phyloP scores from a whole-genome alignment of 1,140 invertebrate genomes.

The Euura saliciscinereae region DNA sequence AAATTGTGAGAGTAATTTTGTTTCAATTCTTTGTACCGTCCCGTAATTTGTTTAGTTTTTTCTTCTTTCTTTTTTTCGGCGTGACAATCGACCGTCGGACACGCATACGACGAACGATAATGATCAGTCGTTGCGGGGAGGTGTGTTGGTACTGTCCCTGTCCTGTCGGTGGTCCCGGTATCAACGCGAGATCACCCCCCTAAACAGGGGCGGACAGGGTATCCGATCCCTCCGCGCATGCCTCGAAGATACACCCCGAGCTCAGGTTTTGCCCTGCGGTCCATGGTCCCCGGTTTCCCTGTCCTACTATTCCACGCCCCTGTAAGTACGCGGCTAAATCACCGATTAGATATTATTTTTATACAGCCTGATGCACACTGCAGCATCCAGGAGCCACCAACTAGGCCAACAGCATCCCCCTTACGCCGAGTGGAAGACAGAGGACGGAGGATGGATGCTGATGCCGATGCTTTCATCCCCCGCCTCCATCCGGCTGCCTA shows the following conservation, averaged over 20 bases:
- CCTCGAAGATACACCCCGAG: neutral
- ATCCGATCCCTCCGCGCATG: neutral
- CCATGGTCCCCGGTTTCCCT: neutral
- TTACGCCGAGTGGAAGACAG: too few species aligned
- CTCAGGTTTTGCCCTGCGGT: neutral
- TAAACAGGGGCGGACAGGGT: neutral
- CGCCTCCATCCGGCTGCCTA: too few species aligned
- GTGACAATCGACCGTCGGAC: too few species aligned
- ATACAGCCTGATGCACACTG: neutral
- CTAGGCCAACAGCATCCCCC: neutral
- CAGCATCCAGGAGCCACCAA: neutral
- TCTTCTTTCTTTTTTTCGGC: too few species aligned
- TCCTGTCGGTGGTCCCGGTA: neutral
- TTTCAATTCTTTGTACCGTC: too few species aligned
- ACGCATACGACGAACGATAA: neutral
- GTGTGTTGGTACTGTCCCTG: slow-evolving; percentile 12
- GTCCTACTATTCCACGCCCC: neutral
- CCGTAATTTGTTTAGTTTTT: too few species aligned
- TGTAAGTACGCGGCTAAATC: too few species aligned
- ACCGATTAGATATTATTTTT: too few species aligned
- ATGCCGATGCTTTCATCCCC: too few species aligned
- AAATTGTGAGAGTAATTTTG: too few species aligned
- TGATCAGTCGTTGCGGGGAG: slow-evolving; percentile 10
- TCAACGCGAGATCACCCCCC: neutral
- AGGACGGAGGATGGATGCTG: too few species aligned